Conservation (phyloP, 2,797 vertebrate species). For the Kryptolebias ocellatus region DNA sequence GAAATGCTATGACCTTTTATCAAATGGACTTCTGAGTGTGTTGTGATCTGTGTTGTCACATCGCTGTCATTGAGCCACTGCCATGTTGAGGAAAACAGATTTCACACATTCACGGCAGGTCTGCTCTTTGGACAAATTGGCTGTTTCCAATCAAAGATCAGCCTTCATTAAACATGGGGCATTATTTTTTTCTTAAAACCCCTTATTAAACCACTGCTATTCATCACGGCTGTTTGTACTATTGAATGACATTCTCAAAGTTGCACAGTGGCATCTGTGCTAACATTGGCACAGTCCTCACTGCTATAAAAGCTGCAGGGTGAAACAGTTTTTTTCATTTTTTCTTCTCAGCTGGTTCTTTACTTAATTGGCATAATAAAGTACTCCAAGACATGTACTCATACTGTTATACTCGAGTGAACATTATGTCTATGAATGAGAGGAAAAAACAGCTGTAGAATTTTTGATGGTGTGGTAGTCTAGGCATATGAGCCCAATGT, state of each 20-base stretch:
- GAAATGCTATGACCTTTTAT: slow-evolving; percentile 44
- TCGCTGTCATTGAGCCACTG: slow-evolving; percentile 40
- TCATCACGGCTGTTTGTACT: slow-evolving; percentile 4
- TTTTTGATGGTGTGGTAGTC: too few relatives aligned
- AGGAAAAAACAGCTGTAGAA: slow-evolving; percentile 9
- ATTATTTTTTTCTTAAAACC: slow-evolving; percentile 12
- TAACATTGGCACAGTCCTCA: slow-evolving; percentile 35
- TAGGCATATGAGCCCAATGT: too few relatives aligned
- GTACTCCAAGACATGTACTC: slow-evolving; percentile 43
- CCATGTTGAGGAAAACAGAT: slow-evolving; percentile 40
- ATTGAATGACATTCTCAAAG: slow-evolving; percentile 33
- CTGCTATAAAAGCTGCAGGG: slow-evolving; percentile 43
- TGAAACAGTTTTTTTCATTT: slow-evolving; percentile 35
- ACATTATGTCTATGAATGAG: slow-evolving; percentile 29
- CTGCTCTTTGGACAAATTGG: slow-evolving; percentile 23
- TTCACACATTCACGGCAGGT: slow-evolving; percentile 25
- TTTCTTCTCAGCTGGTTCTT: slow-evolving; percentile 56
- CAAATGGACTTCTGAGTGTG: slow-evolving; percentile 35
- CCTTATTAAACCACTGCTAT: slow-evolving; percentile 24
- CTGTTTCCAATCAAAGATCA: slow-evolving; percentile 7
- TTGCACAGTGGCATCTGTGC: slow-evolving; percentile 41
- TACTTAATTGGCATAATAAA: slow-evolving; percentile 74
- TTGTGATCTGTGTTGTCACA: slow-evolving; percentile 53
- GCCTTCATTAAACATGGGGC: neutral
- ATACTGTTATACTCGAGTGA: slow-evolving; percentile 26